Evolutionary conservation across 2,113 vertebrate genomes (phyloP), one percentile per base, ranked within the genome.

Genomic region (Dendropsophus ebraccatus): DNA sequence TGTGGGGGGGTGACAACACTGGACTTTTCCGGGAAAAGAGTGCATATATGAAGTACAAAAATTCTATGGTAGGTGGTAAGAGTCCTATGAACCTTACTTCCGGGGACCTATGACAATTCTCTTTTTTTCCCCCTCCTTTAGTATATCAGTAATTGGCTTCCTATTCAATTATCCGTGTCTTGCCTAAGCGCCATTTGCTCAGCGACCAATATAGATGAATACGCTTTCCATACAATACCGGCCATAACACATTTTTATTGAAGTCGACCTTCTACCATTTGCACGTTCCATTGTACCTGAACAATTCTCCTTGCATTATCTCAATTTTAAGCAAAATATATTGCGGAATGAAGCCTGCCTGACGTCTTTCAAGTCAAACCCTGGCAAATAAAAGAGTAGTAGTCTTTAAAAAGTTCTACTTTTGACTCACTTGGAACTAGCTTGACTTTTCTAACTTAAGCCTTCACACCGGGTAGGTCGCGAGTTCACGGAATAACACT

Each of bases 391-490:
- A 50, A 83, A 83, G 65, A 54, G 67, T n/a, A 56, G 67, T 14
- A 37, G 67, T 28, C 30, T 54, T 73, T n/a, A 37, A 54, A 83
- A 83, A 83, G 81, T 83, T 83, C 67, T 83, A 56, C 65, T 83
- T 82, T 72, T 52, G 30, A 83, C 81, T 83, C 14, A 83, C 67
- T 73, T 83, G 23, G 32, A 83, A 62, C 81, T 52, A 82, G 65
- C 69, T 83, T 72, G 81, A 73, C 81, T 83, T 83, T 83, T 83
- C 81, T 50, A 82, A 65, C 62, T 50, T 82, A 69, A 65, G 80
- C 80, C 69, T 72, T 83, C 49, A 83, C 81, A 73, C 69, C 23
- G 50, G 81, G 47, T 83, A 25, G 67, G 67, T 83, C 49, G 6
- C 25, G 14, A n/a, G 67, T 54, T 83, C 67, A 83, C 14, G 28